phyloP scores from a whole-genome alignment of 1,140 invertebrate genomes.

The Drosophila ogumai region DNA sequence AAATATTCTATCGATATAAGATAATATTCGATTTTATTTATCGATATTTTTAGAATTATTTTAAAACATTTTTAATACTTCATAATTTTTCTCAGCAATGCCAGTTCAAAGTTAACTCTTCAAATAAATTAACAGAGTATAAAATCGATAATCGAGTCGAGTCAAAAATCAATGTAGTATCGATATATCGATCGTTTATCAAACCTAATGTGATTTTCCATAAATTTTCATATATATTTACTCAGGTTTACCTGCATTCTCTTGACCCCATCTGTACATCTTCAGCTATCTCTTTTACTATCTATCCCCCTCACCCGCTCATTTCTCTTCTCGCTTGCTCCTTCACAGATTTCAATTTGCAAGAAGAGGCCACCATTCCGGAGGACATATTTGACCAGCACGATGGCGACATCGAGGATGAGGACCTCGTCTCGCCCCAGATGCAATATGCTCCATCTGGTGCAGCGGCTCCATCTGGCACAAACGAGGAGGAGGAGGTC shows the following conservation, averaged over 20 bases:
- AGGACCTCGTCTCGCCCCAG: constrained; percentile 35
- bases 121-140: too few relatives aligned
- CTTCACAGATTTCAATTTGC: constrained; percentile 79
- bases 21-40: background rate
- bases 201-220: background rate
- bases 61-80: too few relatives aligned
- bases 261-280: background rate
- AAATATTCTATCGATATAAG: too few relatives aligned
- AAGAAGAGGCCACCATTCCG: constrained; percentile 78
- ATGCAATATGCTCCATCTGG: constrained; percentile 46
- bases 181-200: background rate
- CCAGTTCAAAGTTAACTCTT: too few relatives aligned
- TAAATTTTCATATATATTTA: background rate
- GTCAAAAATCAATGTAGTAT: too few relatives aligned
- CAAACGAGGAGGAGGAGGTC: background rate
- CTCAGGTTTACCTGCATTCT: background rate
- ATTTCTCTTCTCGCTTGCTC: constrained; percentile 16
- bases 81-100: too few relatives aligned
- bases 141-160: too few relatives aligned
- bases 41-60: background rate
- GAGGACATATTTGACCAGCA: constrained; percentile 83
- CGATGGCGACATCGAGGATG: constrained; percentile 61
- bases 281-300: background rate
- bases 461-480: constrained; percentile 7
- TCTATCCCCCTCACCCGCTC: background rate